Base-by-base conservation (phyloP, 2,888 invertebrate genomes). In the Amiota minor region DNA sequence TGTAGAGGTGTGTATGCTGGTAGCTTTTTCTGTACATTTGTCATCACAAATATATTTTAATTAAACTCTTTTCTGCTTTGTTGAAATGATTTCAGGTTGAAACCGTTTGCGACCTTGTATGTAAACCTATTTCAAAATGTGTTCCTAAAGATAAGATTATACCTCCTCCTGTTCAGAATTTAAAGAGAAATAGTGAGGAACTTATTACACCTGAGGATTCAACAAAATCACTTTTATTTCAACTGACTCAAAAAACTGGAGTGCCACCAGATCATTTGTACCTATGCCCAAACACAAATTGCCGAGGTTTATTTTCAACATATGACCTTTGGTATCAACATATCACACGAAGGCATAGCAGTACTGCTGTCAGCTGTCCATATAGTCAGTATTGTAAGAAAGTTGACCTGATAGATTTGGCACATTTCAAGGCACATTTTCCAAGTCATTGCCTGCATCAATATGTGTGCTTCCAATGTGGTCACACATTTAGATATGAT, bases 251-350 rank as follows among this genome's bases (percentile, higher is more conserved):
- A n/a, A 12, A 10, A 4, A 9, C 53, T n/a, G 53, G 53, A 2
- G n/a, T 53, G 3, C 53, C 53, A n/a, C 53, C 53, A 12, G 53
- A 53, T n/a, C 53, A n/a, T n/a, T 53, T 53, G n/a, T 53, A 53
- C 6, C 14, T 53, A 12, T 53, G 53, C n/a, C 53, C 53, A 53
- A 53, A 53, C n/a, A 2, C 53, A 53, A 53, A 12, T 53, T 53
- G 53, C 6, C 12, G 53, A 0, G 53, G 53, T n/a, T 9, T 53
- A 53, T 53, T 53, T n/a, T 53, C 53, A 4, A 53, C 12, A n/a
- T 53, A n/a, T n/a, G 53, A 53, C 12, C 12, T n/a, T n/a, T 53
- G 53, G 53, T 4, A 3, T n/a, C 12, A n/a, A n/a, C 53, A 53
- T 53, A 53, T 53, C 3, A 53, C 2, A 53, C 53, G 53, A 53